Conservation (phyloP, 1,140 invertebrate genomes). For the Chrysomallon squamiferum region DNA sequence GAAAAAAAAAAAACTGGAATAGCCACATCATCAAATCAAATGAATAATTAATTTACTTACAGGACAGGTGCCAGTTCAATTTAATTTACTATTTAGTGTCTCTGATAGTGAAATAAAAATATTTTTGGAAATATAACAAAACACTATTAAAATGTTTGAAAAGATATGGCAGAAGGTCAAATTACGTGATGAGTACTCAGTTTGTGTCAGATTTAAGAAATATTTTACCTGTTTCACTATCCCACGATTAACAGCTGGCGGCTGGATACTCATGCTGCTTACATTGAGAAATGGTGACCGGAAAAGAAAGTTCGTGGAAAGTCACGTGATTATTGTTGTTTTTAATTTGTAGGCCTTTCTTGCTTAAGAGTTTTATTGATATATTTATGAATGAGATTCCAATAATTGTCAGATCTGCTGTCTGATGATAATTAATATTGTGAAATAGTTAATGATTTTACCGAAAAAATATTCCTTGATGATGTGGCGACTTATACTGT, state of each 20-base stretch:
- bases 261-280: conserved; percentile 28
- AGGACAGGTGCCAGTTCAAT: too few relatives aligned
- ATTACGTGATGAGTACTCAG: too few relatives aligned
- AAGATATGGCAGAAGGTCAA: too few relatives aligned
- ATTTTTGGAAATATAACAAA: too few relatives aligned
- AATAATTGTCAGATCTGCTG: too few relatives aligned
- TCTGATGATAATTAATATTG: not conserved
- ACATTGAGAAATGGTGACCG: not conserved
- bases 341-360: not conserved
- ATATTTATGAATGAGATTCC: not conserved
- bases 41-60: too few relatives aligned
- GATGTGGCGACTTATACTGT: conserved; percentile 7
- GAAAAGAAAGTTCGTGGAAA: conserved; percentile 14
- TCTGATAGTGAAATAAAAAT: too few relatives aligned
- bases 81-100: too few relatives aligned
- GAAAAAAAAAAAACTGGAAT: too few relatives aligned
- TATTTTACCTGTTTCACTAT: conserved; percentile 53
- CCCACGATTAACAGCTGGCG: conserved; percentile 41
- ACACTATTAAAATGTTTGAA: too few relatives aligned
- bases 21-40: too few relatives aligned
- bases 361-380: not conserved
- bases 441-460: not conserved
- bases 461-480: conserved; percentile 6
- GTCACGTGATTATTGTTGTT: conserved; percentile 12
- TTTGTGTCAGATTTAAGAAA: not conserved